Evolutionary conservation across 2,113 vertebrate genomes (phyloP), one percentile per base, ranked within the genome.

Genomic region (Leucosticte australis): DNA sequence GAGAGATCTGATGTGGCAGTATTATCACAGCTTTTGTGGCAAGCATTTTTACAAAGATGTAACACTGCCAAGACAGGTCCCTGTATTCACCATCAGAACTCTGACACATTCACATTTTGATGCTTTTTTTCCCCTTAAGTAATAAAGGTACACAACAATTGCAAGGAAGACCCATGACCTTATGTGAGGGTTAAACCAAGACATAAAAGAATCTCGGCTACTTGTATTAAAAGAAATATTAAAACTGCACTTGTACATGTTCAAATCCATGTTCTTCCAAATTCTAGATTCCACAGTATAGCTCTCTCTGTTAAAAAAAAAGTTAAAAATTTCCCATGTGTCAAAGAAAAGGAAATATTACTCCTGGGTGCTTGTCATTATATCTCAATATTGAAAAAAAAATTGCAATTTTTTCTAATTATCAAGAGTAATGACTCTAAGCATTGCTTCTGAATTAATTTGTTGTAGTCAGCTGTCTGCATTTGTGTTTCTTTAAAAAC

Each of bases 121-220:
- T 41, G 15, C 0, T 7, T 46, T 50, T 39, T 9, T 19, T 3
- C 2, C 0, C 0, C 49, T 50, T 12, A 28, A 59, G 3, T 74
- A 70, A 60, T 55, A 59, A 57, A 49, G 1, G 7, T 37, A 60
- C 4, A n/a, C 86, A 93, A 37, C 47, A 60, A 20, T 83, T 92
- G 9, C 44, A 74, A 77, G 19, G 15, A 75, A 55, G 28, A 70
- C 5, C 13, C 17, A 24, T 50, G 14, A 13, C 14, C 65, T 7
- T 31, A 62, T 0, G 0, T 4, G 37, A 89, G 15, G 17, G 6
- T 47, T 67, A 63, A 77, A 73, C 3, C 4, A 55, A 83, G 19
- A 68, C 5, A 6, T 9, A 67, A 78, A 64, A 47, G 14, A 71
- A 71, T 55, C 17, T 52, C 84, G 33, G 16, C 14, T 60, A 46